Conservation (phyloP, 2,797 vertebrate species). For the Ibycter americanus region DNA sequence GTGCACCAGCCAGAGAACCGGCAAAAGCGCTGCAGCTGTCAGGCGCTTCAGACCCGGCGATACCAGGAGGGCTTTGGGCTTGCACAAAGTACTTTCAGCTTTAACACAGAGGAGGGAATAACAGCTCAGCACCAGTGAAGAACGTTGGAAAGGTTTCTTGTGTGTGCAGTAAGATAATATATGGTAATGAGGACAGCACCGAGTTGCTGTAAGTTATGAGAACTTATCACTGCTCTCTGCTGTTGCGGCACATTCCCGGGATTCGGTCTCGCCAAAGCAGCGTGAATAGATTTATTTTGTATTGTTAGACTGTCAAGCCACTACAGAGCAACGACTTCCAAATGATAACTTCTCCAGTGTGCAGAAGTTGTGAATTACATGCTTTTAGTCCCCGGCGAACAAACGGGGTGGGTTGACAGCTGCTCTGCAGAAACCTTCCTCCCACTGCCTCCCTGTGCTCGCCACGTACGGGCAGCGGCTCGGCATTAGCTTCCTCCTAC, state of each 20-base stretch:
- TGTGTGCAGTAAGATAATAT: constrained; percentile 63
- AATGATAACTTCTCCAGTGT: constrained; percentile 62
- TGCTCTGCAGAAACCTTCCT: not conserved
- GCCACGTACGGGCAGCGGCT: not conserved
- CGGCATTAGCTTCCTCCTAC: not conserved
- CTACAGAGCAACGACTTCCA: constrained; percentile 74
- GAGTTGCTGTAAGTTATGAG: constrained; percentile 56
- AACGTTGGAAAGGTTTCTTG: constrained; percentile 1
- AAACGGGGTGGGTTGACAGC: not conserved
- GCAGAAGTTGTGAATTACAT: constrained; percentile 71
- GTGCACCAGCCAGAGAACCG: not conserved
- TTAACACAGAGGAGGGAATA: not conserved
- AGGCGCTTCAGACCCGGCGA: not conserved
- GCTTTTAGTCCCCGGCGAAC: constrained; percentile 38
- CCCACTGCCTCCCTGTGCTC: not conserved
- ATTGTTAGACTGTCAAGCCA: constrained; percentile 78
- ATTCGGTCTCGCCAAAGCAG: constrained; percentile 68
- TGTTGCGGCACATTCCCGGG: constrained; percentile 64
- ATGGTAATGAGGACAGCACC: constrained; percentile 62
- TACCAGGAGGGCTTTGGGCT: constrained; percentile 15
- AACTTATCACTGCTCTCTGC: constrained; percentile 72
- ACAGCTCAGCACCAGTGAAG: constrained; percentile 22
- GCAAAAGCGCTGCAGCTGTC: not conserved
- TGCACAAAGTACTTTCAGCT: not conserved
- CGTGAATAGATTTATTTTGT: constrained; percentile 76